Evolutionary conservation across 2,113 vertebrate genomes (phyloP).

Genomic region (Lethenteron reissneri): DNA sequence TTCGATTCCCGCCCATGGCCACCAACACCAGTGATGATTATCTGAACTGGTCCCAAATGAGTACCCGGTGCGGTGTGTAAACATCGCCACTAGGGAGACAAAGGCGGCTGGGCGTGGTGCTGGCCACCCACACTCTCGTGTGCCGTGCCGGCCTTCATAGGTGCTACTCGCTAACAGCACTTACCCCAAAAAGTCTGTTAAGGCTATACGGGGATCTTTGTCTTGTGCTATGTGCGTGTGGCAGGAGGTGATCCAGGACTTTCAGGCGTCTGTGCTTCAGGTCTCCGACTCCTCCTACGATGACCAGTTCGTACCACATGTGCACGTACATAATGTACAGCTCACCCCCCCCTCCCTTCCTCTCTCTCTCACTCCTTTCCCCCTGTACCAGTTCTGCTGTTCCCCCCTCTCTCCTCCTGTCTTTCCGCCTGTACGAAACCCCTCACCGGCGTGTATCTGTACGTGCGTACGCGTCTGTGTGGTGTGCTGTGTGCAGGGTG

Average conservation of each 20-base stretch:
- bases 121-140: too few relatives aligned
- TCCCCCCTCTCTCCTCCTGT: neutral
- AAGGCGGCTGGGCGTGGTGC: too few relatives aligned
- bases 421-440: neutral
- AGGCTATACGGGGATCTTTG: too few relatives aligned
- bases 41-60: too few relatives aligned
- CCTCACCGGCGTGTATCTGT: neutral
- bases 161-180: too few relatives aligned
- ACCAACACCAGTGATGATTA: too few relatives aligned
- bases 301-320: constrained; percentile 26
- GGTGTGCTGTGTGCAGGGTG: constrained; percentile 19
- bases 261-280: constrained; percentile 34
- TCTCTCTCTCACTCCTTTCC: neutral
- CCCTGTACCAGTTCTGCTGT: neutral
- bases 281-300: constrained; percentile 39
- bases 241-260: constrained; percentile 40
- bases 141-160: too few relatives aligned
- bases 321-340: neutral
- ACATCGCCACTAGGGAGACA: too few relatives aligned
- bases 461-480: neutral
- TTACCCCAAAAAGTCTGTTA: too few relatives aligned
- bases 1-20: too few relatives aligned
- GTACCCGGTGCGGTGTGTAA: too few relatives aligned
- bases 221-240: constrained; percentile 32
- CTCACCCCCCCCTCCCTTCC: neutral